These are phyloP conservation scores for Phorcus lineatus DNA, from an alignment of 2,888 invertebrate species.

Conservation along the genomic window DNA sequence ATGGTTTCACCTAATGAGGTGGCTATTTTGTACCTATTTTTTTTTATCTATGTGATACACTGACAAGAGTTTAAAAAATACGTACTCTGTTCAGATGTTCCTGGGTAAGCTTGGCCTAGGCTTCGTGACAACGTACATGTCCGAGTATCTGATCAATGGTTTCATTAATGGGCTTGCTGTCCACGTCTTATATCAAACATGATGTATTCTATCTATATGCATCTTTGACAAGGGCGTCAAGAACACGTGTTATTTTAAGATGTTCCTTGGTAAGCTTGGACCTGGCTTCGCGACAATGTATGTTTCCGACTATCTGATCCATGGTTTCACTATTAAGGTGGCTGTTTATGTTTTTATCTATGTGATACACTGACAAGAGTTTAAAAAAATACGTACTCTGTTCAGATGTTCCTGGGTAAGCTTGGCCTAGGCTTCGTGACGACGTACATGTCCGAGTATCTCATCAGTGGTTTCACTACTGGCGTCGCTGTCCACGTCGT, in stretches of 20 bases:
- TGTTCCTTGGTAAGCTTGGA: not conserved
- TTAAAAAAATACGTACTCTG: not conserved
- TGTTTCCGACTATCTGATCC: not conserved
- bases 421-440: constrained; percentile 70
- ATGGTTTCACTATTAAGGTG: too few species aligned
- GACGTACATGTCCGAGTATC: constrained; percentile 74
- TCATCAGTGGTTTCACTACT: constrained; percentile 92
- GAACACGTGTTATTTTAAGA: too few species aligned
- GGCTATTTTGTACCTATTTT: too few species aligned
- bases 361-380: too few species aligned
- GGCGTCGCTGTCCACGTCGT: constrained; percentile 91
- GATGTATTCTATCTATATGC: not conserved
- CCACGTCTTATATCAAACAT: not conserved
- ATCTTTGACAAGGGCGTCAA: too few species aligned
- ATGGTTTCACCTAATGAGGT: too few species aligned
- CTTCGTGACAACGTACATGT: constrained; percentile 73
- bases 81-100: not conserved
- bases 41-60: too few species aligned
- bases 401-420: constrained; percentile 66
- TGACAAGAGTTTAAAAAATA: too few species aligned
- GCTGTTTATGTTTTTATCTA: too few species aligned
- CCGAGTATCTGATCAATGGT: too few species aligned
- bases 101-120: constrained; percentile 30
- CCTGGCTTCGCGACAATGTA: constrained; percentile 70
- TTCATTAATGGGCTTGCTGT: too few species aligned